phyloP scores from a whole-genome alignment of 2,888 invertebrate species.

The Brassicogethes aeneus region DNA sequence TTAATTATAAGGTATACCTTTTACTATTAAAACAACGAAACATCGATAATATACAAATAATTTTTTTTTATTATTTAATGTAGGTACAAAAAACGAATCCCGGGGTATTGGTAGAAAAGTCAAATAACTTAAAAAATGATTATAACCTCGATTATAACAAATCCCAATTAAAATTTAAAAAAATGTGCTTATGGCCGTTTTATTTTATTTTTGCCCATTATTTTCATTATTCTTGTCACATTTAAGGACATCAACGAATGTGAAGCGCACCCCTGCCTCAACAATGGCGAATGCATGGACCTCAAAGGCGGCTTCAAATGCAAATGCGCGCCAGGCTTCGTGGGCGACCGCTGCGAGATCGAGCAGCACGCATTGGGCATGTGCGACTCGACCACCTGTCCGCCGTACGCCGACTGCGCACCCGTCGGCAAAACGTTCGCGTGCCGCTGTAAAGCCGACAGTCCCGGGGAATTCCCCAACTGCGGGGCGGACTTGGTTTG shows the following conservation, averaged over 20 bases:
- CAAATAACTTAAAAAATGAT: no score
- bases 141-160: no score
- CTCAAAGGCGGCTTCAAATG: slow-evolving; percentile 48
- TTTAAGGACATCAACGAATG: slow-evolving; percentile 48
- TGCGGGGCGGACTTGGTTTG: slow-evolving; percentile 49
- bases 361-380: slow-evolving; percentile 27
- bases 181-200: no score
- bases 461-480: slow-evolving; percentile 43
- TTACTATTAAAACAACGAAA: no score
- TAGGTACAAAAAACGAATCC: no score
- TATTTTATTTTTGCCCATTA: no score
- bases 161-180: no score
- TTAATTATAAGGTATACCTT: no score
- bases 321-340: slow-evolving; percentile 46
- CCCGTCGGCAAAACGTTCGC: slow-evolving; percentile 33
- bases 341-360: slow-evolving; percentile 46
- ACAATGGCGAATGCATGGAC: slow-evolving; percentile 53
- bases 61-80: no score
- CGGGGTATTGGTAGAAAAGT: no score
- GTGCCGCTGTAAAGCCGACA: slow-evolving; percentile 60
- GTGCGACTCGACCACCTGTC: slow-evolving; percentile 46
- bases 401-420: slow-evolving; percentile 57
- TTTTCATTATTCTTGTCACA: no score
- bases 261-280: slow-evolving; percentile 50
- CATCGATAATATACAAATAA: no score